Evolutionary conservation across 2,113 vertebrate species (phyloP), one percentile per base, ranked within the genome.

Genomic region (Neoarius graeffei): DNA sequence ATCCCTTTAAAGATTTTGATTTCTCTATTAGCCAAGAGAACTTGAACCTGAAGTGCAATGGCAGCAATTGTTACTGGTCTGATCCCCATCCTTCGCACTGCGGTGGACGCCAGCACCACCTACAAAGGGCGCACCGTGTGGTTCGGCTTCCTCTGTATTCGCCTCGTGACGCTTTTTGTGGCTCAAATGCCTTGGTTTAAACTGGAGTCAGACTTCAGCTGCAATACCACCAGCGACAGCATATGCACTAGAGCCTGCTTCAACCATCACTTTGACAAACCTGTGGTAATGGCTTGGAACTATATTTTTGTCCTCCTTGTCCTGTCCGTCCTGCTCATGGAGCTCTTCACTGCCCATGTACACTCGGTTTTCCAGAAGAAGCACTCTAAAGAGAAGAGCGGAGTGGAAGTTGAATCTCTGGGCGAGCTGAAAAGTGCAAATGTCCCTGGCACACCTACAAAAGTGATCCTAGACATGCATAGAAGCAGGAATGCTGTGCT

Each of bases 311-410:
- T 95, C 20, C 77, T 94, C 27, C 91, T 92, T 66, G 9, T 92
- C 25, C 80, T 91, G 20, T 60, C 89, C 0, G 89, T 95, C 66
- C 91, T 95, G 0, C 6, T 92, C 71, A 90, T 92, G 88, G 89
- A 94, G 83, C 83, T 92, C 73, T 94, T 96, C 85, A n/a, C 93
- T 87, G 92, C 88, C 35, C 88, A 93, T 56, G 59, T 93, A 67
- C 19, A 35, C 64, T 82, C 88, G 0, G 1, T 88, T 15, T 86
- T 91, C 19, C 88, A 79, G 84, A 93, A 93, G 87, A 52, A 83
- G 48, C 88, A 89, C 30, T 54, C 81, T 25, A 84, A 8, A 88
- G 52, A 69, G 71, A 69, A 42, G 25, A 91, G 86, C 52, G 89
- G 76, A 56, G 84, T 71, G 74, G 60, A 90, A 83, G 57, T 9